These are phyloP conservation scores for Dinomys branickii DNA, from an alignment of 2,113 vertebrate genomes.

Conservation along the genomic window DNA sequence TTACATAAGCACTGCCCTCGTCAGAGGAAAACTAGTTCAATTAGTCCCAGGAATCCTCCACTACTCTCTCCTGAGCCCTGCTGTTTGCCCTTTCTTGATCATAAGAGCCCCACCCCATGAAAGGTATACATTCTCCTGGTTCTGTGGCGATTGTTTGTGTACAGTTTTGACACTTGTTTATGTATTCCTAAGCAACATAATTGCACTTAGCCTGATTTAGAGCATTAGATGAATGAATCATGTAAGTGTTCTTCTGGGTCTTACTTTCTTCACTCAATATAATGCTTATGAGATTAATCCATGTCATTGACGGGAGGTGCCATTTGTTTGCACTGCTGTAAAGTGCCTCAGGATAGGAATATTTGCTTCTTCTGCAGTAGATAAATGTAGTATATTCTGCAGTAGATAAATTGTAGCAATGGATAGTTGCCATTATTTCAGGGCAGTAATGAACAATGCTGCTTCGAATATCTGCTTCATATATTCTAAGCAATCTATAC, in stretches of 20 bases:
- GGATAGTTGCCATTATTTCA: too few relatives aligned
- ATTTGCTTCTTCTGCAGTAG: constrained; percentile 1
- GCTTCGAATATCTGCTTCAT: background rate
- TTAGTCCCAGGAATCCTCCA: background rate
- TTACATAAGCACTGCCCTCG: background rate
- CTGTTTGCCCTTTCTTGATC: background rate
- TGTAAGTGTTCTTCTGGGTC: background rate
- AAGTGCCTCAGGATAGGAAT: background rate
- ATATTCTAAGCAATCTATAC: background rate
- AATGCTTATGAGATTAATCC: background rate
- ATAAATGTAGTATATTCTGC: too few relatives aligned
- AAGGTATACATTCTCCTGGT: background rate
- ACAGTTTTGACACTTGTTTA: background rate
- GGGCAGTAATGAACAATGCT: background rate
- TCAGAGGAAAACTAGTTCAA: background rate
- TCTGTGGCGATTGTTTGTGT: background rate
- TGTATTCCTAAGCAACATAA: background rate
- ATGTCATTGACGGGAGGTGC: background rate
- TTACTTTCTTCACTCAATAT: background rate
- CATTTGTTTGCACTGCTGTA: background rate
- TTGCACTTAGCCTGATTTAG: background rate
- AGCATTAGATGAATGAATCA: background rate
- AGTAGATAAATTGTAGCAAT: too few relatives aligned
- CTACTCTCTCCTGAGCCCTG: background rate
- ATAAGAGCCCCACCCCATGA: background rate